Percentiles rank a stretch among this genome's conserved stretches.
These are phyloP conservation scores for Erebia palarica DNA, from an alignment of 2,888 invertebrate genomes.

Conservation along the genomic window DNA sequence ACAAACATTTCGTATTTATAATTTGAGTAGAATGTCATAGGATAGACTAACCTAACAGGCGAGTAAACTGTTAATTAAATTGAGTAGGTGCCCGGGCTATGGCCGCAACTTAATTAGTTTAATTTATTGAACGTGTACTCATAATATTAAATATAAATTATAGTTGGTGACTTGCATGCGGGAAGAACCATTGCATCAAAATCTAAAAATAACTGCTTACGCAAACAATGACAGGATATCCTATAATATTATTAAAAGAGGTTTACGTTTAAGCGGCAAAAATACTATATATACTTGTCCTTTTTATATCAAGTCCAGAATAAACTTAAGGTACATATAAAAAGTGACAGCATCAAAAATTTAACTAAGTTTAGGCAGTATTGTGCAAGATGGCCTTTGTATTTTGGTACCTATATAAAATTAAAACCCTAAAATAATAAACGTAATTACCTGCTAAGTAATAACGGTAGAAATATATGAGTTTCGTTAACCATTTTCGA, in stretches of 20 bases:
- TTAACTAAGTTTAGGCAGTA: no score
- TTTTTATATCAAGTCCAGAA: no score
- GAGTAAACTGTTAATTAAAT: background rate
- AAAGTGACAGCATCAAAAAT: no score
- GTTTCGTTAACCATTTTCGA: constrained; percentile 29
- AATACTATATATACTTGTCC: no score
- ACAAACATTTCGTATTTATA: no score
- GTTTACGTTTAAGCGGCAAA: background rate
- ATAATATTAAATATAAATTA: background rate
- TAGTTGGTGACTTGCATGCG: constrained; percentile 18
- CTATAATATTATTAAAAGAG: constrained; percentile 9
- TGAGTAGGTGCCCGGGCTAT: background rate
- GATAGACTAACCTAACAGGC: background rate
- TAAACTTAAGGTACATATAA: no score
- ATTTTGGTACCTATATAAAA: no score
- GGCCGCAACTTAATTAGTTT: background rate
- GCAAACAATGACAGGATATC: constrained; percentile 24
- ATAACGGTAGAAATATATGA: constrained; percentile 28
- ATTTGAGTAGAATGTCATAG: no score
- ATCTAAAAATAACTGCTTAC: constrained; percentile 20
- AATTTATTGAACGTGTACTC: background rate
- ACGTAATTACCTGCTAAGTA: constrained; percentile 24
- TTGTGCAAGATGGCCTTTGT: no score
- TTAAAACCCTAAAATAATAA: constrained; percentile 4
- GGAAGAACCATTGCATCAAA: constrained; percentile 3